Percentiles rank a stretch among this genome's conserved stretches.
Evolutionary conservation across 2,888 invertebrate species (phyloP).

Genomic region (Papilio protenor): DNA sequence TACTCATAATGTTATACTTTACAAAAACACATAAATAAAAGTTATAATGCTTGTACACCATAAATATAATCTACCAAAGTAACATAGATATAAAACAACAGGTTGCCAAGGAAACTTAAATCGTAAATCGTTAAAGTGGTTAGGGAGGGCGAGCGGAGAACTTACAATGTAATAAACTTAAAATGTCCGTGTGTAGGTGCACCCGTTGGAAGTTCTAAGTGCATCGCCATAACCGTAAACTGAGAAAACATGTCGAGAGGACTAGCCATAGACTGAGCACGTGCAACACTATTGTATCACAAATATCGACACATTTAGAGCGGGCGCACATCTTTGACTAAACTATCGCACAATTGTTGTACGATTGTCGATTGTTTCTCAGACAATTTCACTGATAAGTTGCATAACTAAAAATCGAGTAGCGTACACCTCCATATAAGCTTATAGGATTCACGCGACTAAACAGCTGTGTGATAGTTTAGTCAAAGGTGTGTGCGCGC

Average conservation of each 20-base stretch:
- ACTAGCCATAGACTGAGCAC: slow-evolving; percentile 6
- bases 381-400: no score
- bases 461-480: no score
- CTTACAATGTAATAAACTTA: slow-evolving; percentile 41
- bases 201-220: slow-evolving; percentile 34
- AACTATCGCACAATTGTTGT: no score
- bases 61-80: slow-evolving; percentile 15
- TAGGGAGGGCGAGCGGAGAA: slow-evolving; percentile 29
- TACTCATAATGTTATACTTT: neutral
- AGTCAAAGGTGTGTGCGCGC: no score
- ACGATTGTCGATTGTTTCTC: no score
- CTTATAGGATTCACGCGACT: neutral
- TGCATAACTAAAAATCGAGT: no score
- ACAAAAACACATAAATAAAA: neutral
- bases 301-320: neutral
- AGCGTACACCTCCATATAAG: no score
- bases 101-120: slow-evolving; percentile 19
- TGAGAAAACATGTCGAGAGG: slow-evolving; percentile 23
- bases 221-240: slow-evolving; percentile 41
- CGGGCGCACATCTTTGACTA: no score
- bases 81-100: slow-evolving; percentile 7
- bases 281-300: neutral
- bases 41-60: neutral
- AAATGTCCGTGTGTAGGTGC: slow-evolving; percentile 37
- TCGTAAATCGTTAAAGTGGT: slow-evolving; percentile 37